phyloP scores from a whole-genome alignment of 2,113 vertebrate species.

The Alexandromys fortis region DNA sequence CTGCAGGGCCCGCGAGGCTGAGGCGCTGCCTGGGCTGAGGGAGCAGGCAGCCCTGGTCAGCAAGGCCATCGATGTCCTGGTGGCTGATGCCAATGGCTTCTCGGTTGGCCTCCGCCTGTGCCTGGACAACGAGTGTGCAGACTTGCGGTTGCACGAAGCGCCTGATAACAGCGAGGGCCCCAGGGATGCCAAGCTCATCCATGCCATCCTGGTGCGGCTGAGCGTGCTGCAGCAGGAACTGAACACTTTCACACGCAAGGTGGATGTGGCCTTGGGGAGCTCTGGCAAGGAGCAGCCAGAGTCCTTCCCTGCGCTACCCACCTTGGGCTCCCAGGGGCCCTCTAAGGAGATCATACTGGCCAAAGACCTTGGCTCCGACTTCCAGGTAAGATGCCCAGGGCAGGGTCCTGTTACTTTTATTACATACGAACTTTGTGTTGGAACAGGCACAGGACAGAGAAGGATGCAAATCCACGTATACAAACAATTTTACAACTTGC shows the following conservation, averaged over 20 bases:
- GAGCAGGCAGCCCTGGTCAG: slow-evolving; percentile 94
- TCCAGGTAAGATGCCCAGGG: slow-evolving; percentile 89
- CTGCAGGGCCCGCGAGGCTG: slow-evolving; percentile 89
- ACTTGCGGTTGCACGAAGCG: slow-evolving; percentile 85
- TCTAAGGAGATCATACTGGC: slow-evolving; percentile 85
- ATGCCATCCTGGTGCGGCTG: slow-evolving; percentile 92
- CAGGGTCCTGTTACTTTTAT: background rate
- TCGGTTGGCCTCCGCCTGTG: slow-evolving; percentile 90
- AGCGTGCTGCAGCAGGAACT: slow-evolving; percentile 93
- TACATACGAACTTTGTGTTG: background rate
- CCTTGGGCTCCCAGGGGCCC: slow-evolving; percentile 79
- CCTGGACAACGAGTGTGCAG: slow-evolving; percentile 88
- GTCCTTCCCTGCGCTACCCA: slow-evolving; percentile 79
- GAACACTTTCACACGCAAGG: slow-evolving; percentile 90
- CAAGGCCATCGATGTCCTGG: slow-evolving; percentile 94
- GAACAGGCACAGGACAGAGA: background rate
- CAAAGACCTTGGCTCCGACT: slow-evolving; percentile 84
- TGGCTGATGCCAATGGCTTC: slow-evolving; percentile 92
- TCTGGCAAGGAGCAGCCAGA: slow-evolving; percentile 86
- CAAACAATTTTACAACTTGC: background rate
- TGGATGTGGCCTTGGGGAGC: slow-evolving; percentile 86
- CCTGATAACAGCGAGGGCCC: slow-evolving; percentile 88
- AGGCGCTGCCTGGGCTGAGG: slow-evolving; percentile 90
- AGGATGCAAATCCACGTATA: background rate
- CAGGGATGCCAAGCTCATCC: slow-evolving; percentile 90